A percentile compares a stretch with the other conserved stretches of the same genome.
phyloP scores from a whole-genome alignment of 2,888 invertebrate species.

The Ophion ellenae region DNA sequence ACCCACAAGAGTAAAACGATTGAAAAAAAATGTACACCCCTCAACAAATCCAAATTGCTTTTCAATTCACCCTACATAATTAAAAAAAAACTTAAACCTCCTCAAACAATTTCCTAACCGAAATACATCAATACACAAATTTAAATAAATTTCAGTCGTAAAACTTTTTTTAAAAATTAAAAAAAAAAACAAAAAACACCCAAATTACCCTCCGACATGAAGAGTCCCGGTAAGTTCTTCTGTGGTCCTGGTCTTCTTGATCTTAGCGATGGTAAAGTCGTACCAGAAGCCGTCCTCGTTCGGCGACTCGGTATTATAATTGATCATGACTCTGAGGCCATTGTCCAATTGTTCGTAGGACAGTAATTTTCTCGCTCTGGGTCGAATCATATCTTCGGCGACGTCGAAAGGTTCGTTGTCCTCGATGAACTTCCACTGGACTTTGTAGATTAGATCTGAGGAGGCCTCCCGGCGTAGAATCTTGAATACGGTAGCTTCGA shows the following conservation, averaged over 20 bases:
- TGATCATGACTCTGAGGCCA: conserved; percentile 89
- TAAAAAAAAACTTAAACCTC: no score
- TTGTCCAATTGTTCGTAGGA: conserved; percentile 85
- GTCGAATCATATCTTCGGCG: conserved; percentile 86
- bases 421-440: conserved; percentile 81
- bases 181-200: background rate
- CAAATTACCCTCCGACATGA: conserved; percentile 84
- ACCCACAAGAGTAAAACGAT: no score
- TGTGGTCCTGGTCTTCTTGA: conserved; percentile 82
- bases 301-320: conserved; percentile 90
- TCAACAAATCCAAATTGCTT: background rate
- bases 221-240: conserved; percentile 86
- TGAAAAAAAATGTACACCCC: no score
- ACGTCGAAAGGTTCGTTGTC: conserved; percentile 83
- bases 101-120: no score
- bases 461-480: conserved; percentile 84
- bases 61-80: no score
- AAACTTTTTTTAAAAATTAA: no score
- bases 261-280: conserved; percentile 85
- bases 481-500: conserved; percentile 87
- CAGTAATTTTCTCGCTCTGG: conserved; percentile 87
- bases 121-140: no score
- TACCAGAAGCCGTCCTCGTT: conserved; percentile 90
- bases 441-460: conserved; percentile 72
- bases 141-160: background rate